These are phyloP conservation scores for Drosophila setosimentum DNA, from an alignment of 2,888 invertebrate species.

Conservation along the genomic window DNA sequence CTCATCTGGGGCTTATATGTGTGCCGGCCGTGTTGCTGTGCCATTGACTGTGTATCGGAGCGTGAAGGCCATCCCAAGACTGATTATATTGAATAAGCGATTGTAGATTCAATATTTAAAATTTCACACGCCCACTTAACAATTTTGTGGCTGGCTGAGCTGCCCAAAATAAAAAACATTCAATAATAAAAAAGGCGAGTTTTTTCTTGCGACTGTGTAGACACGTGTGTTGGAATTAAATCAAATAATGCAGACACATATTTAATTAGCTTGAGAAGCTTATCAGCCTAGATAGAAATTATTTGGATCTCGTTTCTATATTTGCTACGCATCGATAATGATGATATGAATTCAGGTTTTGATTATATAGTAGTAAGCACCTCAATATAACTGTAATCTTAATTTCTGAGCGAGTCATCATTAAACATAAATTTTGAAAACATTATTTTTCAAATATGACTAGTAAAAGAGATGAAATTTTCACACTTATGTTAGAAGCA, in stretches of 20 bases:
- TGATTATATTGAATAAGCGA: constrained; percentile 72
- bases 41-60: constrained; percentile 68
- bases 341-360: not conserved
- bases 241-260: not conserved
- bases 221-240: constrained; percentile 1
- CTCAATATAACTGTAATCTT: not conserved
- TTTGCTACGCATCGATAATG: not conserved
- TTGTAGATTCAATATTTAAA: constrained; percentile 76
- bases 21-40: constrained; percentile 43
- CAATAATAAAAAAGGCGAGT: not conserved
- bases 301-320: not conserved
- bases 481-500: not conserved
- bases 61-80: constrained; percentile 73
- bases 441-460: not conserved
- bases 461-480: not conserved
- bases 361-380: not conserved
- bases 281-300: not conserved
- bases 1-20: constrained; percentile 38
- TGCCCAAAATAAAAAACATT: constrained; percentile 9
- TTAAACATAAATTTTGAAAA: not conserved
- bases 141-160: constrained; percentile 39
- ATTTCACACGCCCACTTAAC: constrained; percentile 55
- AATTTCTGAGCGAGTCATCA: not conserved
- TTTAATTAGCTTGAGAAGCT: not conserved
- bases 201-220: not conserved